Percentiles rank a stretch among this genome's conserved stretches.
phyloP scores from a whole-genome alignment of 2,888 invertebrate species.

The Chymomyza caudatula region DNA sequence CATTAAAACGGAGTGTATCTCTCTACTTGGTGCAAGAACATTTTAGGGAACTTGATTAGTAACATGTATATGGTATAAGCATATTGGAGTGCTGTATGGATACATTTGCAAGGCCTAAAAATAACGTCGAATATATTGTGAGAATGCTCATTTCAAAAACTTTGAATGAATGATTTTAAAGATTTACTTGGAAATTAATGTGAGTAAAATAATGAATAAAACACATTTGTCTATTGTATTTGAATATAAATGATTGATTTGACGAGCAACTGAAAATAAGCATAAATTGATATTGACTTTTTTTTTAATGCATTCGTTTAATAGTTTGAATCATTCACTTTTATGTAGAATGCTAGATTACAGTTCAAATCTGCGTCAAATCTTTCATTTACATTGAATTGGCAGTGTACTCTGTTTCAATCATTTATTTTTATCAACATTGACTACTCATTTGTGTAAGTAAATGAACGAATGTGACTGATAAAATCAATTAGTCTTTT shows the following conservation, averaged over 20 bases:
- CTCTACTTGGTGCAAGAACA: slow-evolving; percentile 38
- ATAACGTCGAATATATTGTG: background rate
- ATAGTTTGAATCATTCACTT: too few relatives aligned
- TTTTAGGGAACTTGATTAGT: slow-evolving; percentile 62
- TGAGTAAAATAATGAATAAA: background rate
- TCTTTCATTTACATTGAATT: too few relatives aligned
- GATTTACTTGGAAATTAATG: background rate
- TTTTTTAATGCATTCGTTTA: background rate
- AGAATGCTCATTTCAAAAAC: background rate
- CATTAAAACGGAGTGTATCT: slow-evolving; percentile 49
- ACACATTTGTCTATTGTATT: background rate
- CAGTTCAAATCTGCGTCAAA: too few relatives aligned
- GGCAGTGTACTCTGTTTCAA: background rate
- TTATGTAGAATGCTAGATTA: too few relatives aligned
- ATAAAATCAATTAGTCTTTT: background rate
- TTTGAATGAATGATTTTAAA: background rate
- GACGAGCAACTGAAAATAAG: background rate
- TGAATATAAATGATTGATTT: background rate
- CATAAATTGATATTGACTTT: too few relatives aligned
- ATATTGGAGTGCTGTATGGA: background rate
- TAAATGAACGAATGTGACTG: background rate
- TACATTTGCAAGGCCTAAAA: background rate
- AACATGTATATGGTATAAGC: slow-evolving; percentile 11
- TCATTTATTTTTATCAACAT: background rate
- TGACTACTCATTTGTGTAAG: background rate